Conservation (phyloP, 2,888 invertebrate species). For the Diloba caeruleocephala region DNA sequence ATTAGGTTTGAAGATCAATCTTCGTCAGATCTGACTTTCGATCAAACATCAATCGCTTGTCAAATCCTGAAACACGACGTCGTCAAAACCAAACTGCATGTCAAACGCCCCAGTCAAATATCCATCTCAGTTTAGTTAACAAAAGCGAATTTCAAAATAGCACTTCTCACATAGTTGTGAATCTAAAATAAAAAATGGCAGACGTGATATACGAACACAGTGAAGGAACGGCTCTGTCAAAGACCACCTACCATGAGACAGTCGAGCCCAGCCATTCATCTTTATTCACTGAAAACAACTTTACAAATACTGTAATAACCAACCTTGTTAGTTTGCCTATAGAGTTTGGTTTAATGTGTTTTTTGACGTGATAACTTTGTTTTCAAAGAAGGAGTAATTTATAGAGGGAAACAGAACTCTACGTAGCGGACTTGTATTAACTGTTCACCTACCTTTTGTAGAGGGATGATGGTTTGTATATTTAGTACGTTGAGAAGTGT, state of each 20-base stretch:
- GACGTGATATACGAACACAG: slow-evolving; percentile 59
- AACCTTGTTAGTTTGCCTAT: fast-evolving
- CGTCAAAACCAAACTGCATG: slow-evolving; percentile 1
- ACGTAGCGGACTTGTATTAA: slow-evolving; percentile 37
- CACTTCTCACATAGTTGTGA: slow-evolving; percentile 12
- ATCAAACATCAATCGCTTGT: slow-evolving; percentile 17
- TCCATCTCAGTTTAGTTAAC: background rate
- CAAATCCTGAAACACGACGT: slow-evolving; percentile 1
- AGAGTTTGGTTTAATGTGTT: slow-evolving; percentile 27
- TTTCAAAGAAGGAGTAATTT: slow-evolving; percentile 71
- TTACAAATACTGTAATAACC: background rate
- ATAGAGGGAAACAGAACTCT: slow-evolving; percentile 59
- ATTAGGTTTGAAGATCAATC: too few species aligned
- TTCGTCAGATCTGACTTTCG: background rate
- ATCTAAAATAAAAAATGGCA: slow-evolving; percentile 79
- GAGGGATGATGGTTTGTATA: slow-evolving; percentile 49
- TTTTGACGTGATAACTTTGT: slow-evolving; percentile 31
- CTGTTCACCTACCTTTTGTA: slow-evolving; percentile 51
- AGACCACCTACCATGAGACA: slow-evolving; percentile 83
- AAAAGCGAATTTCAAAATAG: slow-evolving; percentile 5
- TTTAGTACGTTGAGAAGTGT: slow-evolving; percentile 45
- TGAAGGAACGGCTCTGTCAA: slow-evolving; percentile 82
- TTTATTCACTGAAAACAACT: slow-evolving; percentile 72
- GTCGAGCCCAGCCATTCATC: slow-evolving; percentile 78
- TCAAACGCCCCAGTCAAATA: slow-evolving; percentile 4